Percentiles rank a stretch among this genome's conserved stretches.
These are phyloP conservation scores for Phrynosoma blainvillii DNA, from an alignment of 2,113 vertebrate species.

Conservation along the genomic window DNA sequence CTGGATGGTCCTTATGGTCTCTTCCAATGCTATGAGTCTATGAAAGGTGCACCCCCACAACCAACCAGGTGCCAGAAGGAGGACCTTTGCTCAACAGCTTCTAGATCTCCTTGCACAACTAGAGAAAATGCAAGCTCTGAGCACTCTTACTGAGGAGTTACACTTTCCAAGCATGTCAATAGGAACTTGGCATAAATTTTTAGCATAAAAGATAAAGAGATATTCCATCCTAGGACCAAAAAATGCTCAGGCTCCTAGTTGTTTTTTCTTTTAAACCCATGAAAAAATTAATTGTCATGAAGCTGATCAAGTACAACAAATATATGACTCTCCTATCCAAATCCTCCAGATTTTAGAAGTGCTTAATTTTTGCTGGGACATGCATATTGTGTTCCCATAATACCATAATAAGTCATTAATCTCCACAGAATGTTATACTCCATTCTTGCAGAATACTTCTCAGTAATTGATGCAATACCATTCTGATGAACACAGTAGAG, in stretches of 20 bases:
- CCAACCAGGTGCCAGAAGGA: no score
- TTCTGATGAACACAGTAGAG: neutral
- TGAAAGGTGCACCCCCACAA: no score
- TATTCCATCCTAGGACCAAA: no score
- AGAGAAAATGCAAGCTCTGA: no score
- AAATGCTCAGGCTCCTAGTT: neutral
- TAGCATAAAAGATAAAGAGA: neutral
- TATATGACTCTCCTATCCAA: neutral
- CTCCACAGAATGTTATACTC: neutral
- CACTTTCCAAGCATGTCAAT: no score
- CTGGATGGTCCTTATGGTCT: no score
- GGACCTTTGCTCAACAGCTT: no score
- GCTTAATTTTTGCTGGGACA: neutral
- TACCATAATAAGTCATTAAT: slow-evolving; percentile 14
- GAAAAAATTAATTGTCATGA: neutral
- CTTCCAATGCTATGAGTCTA: no score
- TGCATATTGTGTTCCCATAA: slow-evolving; percentile 9
- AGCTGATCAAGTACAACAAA: neutral
- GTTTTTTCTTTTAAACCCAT: neutral
- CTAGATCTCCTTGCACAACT: no score
- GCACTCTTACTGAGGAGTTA: no score
- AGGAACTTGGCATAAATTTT: neutral
- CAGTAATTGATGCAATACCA: slow-evolving; percentile 1
- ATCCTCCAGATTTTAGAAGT: neutral
- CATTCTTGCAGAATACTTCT: neutral